Conservation (phyloP, 2,797 vertebrate species). For the Sebastolobus altivelis region DNA sequence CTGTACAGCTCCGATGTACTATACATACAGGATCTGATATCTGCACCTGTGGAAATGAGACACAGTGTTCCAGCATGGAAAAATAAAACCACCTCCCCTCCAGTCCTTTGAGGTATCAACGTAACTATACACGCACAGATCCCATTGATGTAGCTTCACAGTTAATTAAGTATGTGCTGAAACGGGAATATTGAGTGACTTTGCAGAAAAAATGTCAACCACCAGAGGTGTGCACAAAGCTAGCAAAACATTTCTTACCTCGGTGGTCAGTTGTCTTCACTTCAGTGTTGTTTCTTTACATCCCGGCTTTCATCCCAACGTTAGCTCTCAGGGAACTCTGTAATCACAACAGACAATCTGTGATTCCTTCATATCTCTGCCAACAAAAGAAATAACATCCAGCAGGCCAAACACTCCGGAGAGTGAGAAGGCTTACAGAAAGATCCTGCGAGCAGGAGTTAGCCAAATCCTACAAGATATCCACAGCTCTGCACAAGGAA, state of each 20-base stretch:
- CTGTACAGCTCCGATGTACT: constrained; percentile 11
- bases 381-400: constrained; percentile 23
- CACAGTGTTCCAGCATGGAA: constrained; percentile 40
- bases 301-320: constrained; percentile 49
- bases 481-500: constrained; percentile 36
- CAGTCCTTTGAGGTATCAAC: constrained; percentile 33
- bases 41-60: constrained; percentile 69
- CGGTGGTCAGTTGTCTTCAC: constrained; percentile 38
- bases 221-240: not conserved
- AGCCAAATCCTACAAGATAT: constrained; percentile 50
- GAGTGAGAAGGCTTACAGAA: constrained; percentile 26
- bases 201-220: not conserved
- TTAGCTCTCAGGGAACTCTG: constrained; percentile 62
- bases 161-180: constrained; percentile 31
- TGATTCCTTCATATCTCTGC: constrained; percentile 41
- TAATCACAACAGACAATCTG: constrained; percentile 60
- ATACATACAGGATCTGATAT: constrained; percentile 38
- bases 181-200: constrained; percentile 16
- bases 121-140: constrained; percentile 29
- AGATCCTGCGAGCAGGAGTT: constrained; percentile 22
- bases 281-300: constrained; percentile 27
- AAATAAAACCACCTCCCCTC: constrained; percentile 44
- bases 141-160: constrained; percentile 28
- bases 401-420: constrained; percentile 12
- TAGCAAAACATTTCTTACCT: constrained; percentile 55